Evolutionary conservation across 1,140 invertebrate genomes (phyloP).

Genomic region (Polypedilum pembai): DNA sequence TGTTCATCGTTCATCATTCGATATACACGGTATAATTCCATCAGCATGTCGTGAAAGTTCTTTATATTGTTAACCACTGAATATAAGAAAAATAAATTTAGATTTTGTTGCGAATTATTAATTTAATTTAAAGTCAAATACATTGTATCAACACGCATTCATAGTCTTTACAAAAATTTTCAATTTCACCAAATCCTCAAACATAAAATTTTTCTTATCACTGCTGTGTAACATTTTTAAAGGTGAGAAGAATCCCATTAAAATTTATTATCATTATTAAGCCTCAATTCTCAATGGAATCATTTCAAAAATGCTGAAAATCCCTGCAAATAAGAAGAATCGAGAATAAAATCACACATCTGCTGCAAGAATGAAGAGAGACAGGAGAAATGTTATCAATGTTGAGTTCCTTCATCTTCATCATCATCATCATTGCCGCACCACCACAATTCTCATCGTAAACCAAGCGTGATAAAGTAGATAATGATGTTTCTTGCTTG

Average conservation of each 20-base stretch:
- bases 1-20: background rate
- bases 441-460: background rate
- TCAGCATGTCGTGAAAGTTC: background rate
- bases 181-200: background rate
- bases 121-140: background rate
- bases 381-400: background rate
- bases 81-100: background rate
- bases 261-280: constrained; percentile 23
- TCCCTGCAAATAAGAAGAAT: no score
- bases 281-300: background rate
- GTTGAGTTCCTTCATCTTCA: background rate
- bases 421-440: background rate
- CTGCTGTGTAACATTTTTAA: background rate
- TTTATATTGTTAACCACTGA: background rate
- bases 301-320: constrained; percentile 16
- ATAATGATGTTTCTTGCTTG: constrained; percentile 21
- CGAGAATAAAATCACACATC: constrained; percentile 19
- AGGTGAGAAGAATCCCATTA: constrained; percentile 26
- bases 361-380: background rate
- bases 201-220: background rate
- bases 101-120: background rate
- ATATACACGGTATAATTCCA: background rate
- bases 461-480: constrained; percentile 21
- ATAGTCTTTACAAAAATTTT: background rate
- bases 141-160: background rate